phyloP scores from a whole-genome alignment of 1,140 invertebrate genomes.

The Meteorus sp. region DNA sequence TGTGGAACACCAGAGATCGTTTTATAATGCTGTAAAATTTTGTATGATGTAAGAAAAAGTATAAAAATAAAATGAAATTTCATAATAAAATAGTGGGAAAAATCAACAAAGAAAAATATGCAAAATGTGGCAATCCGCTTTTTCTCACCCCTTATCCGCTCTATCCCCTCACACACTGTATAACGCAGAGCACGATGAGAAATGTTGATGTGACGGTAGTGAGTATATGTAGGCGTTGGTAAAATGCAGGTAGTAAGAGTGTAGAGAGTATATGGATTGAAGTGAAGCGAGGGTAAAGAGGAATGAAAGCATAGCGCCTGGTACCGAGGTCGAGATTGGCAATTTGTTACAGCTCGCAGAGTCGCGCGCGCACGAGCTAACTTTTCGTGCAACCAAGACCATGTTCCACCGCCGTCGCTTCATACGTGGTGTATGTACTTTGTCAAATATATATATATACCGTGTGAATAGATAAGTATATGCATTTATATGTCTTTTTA shows the following conservation, averaged over 20 bases:
- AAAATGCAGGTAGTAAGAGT: constrained; percentile 4
- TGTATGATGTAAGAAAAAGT: no score
- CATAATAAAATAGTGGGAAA: not conserved
- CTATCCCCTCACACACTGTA: constrained; percentile 32
- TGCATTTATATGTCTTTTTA: no score
- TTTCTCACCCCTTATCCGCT: no score
- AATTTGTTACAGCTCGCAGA: constrained; percentile 39
- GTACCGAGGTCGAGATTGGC: constrained; percentile 39
- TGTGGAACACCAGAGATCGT: no score
- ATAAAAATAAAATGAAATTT: no score
- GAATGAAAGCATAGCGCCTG: no score
- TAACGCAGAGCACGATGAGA: constrained; percentile 29
- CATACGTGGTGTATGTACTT: not conserved
- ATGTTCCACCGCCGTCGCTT: constrained; percentile 10
- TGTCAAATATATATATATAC: constrained; percentile 1
- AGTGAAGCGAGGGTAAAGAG: constrained; percentile 11
- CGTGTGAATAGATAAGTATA: no score
- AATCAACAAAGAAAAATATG: constrained; percentile 27
- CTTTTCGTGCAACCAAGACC: constrained; percentile 15
- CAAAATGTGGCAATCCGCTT: constrained; percentile 27
- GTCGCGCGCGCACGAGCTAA: constrained; percentile 4
- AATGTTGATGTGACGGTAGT: constrained; percentile 34
- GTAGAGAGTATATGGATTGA: no score
- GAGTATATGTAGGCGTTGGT: constrained; percentile 8
- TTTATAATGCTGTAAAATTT: no score